These are phyloP conservation scores for Drosophila asahinai DNA, from an alignment of 1,140 invertebrate genomes.

Conservation along the genomic window DNA sequence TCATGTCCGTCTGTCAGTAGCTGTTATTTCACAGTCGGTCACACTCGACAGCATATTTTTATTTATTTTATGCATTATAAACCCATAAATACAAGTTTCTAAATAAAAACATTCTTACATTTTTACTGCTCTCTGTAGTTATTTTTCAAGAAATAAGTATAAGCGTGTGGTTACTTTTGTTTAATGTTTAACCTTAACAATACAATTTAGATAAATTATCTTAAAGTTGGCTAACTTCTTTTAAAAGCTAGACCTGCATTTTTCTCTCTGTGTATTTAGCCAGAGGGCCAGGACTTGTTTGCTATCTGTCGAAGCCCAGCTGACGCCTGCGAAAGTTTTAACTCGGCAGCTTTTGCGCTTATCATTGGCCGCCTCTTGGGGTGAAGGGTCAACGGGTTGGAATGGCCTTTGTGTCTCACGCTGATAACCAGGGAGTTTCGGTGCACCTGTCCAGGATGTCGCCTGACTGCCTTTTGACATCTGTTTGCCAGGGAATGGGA, in stretches of 20 bases:
- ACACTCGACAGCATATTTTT: too few species aligned
- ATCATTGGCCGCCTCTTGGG: conserved; percentile 18
- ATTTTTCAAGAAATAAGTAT: too few species aligned
- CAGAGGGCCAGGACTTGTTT: neutral
- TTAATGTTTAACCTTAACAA: too few species aligned
- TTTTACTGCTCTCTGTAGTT: too few species aligned
- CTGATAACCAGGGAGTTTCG: conserved; percentile 52
- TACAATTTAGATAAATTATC: neutral
- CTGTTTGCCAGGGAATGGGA: conserved; percentile 8
- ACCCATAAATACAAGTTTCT: too few species aligned
- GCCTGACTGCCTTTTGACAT: conserved; percentile 39
- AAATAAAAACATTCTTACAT: too few species aligned
- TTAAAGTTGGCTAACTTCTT: neutral
- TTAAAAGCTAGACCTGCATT: too few species aligned
- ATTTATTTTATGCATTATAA: too few species aligned
- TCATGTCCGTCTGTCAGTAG: too few species aligned
- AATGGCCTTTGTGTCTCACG: conserved; percentile 21
- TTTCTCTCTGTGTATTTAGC: neutral
- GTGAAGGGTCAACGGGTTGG: conserved; percentile 36
- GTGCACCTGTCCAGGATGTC: conserved; percentile 31
- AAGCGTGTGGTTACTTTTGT: too few species aligned
- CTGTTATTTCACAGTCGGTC: too few species aligned
- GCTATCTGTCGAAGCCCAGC: conserved; percentile 41
- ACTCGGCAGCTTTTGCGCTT: conserved; percentile 30
- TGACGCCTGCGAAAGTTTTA: conserved; percentile 36